Conservation (phyloP, 2,888 invertebrate genomes). For the Amphipyra berbera region DNA sequence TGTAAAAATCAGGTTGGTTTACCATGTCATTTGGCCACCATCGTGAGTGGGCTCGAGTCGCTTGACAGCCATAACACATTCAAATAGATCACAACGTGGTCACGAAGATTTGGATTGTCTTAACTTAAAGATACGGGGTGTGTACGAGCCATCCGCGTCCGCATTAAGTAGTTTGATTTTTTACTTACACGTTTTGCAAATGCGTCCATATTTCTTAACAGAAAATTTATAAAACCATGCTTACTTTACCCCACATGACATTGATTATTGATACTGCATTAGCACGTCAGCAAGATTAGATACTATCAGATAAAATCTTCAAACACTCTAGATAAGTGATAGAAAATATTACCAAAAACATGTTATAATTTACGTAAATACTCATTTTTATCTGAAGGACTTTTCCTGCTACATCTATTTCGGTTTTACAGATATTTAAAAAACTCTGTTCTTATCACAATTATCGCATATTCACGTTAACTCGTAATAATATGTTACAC, state of each 20-base stretch:
- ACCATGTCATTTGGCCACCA: too few species aligned
- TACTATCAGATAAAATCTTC: slow-evolving; percentile 4
- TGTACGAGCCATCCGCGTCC: too few species aligned
- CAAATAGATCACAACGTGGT: too few species aligned
- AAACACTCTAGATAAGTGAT: slow-evolving; percentile 2
- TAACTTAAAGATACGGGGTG: too few species aligned
- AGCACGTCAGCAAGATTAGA: slow-evolving; percentile 12
- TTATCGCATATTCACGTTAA: neutral
- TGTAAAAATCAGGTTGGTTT: too few species aligned
- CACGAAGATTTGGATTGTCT: too few species aligned
- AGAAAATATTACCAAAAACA: slow-evolving; percentile 11
- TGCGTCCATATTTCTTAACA: neutral
- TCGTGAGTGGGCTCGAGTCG: too few species aligned
- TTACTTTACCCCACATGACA: slow-evolving; percentile 9
- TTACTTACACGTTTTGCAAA: too few species aligned
- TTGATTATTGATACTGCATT: neutral
- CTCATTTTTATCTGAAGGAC: slow-evolving; percentile 27
- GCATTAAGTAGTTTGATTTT: too few species aligned
- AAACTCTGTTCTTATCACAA: neutral
- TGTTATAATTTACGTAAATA: slow-evolving; percentile 1
- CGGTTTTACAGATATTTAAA: neutral
- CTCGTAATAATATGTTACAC: neutral
- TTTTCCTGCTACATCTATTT: neutral
- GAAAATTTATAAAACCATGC: neutral
- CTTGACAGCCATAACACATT: too few species aligned